These are phyloP conservation scores for Pachyramphus minor DNA, from an alignment of 2,113 vertebrate species.

Conservation along the genomic window DNA sequence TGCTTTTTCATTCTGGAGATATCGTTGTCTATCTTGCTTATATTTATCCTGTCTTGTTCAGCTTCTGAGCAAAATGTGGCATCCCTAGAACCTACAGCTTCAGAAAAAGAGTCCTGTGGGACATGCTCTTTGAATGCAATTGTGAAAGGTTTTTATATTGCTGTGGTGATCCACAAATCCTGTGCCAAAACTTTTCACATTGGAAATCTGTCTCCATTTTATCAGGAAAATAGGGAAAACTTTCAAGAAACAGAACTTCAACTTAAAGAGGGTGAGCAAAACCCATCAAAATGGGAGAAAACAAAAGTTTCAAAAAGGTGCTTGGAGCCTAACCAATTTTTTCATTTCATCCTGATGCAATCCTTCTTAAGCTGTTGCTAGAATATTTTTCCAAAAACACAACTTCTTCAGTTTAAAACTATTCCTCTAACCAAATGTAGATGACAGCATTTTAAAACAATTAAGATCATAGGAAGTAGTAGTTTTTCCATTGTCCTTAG, in stretches of 20 bases:
- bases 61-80: neutral
- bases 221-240: neutral
- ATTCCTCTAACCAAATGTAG: neutral
- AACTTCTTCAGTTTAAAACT: neutral
- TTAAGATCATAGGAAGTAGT: neutral
- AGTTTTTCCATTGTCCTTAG: neutral
- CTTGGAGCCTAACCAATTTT: neutral
- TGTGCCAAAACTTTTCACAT: neutral
- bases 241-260: neutral
- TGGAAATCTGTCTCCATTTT: neutral
- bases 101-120: neutral
- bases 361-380: neutral
- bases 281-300: neutral
- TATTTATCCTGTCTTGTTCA: neutral
- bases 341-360: neutral
- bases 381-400: neutral
- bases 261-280: neutral
- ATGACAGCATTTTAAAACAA: neutral
- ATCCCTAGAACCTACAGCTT: neutral
- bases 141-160: neutral
- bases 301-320: neutral
- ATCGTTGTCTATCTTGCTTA: neutral
- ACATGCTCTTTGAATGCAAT: neutral
- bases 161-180: neutral
- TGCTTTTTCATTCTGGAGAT: neutral